Base-by-base conservation (phyloP, 2,888 invertebrate species). In the Stenurella melanura region DNA sequence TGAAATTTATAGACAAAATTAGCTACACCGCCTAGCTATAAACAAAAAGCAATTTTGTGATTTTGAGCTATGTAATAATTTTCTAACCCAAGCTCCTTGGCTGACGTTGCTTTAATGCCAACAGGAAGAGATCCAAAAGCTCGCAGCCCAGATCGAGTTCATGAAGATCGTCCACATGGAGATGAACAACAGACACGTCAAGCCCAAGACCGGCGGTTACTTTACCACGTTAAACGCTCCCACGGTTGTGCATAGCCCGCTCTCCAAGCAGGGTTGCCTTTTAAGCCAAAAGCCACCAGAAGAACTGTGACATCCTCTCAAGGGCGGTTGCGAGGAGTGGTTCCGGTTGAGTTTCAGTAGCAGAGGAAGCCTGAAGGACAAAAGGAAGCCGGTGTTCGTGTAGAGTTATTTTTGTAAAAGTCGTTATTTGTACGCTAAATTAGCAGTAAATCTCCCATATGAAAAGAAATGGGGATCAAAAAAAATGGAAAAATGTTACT, bases 151-250 rank as follows among this genome's bases (percentile, higher is more conserved):
- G 90, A 96, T 97, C 83, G 97, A 97, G 89, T 96, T 96, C 90
- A 96, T 97, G 96, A 96, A 96, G 91, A 96, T 96, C 89, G 96
- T 97, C 19, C 96, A 96, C 87, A 97, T 97, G 97, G 96, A 96
- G 90, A 94, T 96, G 92, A 96, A 97, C 91, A 97, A 97, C 89
- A 92, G 96, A 7, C 97, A 97, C 89, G 90, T 97, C 83, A 95
- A 96, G 85, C 96, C 96, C 78, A 94, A 95, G 83, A 93, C 94
- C 0, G 96, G 96, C 19, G 94, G 96, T 1, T 96, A 96, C 90
- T 96, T 96, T 90, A 94, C 93, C 70, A 91, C 92, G 68, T 88
- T 91, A 58, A 91, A 91, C 78, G 87, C 89, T 17, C 91, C 92
- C 73, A 85, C 82, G 30, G 82, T 87, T 30, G 85, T 88, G 5